Percentiles rank a stretch among this genome's conserved stretches.
Conservation (phyloP, 2,113 vertebrate genomes). For the Leptocoma aspasia region DNA sequence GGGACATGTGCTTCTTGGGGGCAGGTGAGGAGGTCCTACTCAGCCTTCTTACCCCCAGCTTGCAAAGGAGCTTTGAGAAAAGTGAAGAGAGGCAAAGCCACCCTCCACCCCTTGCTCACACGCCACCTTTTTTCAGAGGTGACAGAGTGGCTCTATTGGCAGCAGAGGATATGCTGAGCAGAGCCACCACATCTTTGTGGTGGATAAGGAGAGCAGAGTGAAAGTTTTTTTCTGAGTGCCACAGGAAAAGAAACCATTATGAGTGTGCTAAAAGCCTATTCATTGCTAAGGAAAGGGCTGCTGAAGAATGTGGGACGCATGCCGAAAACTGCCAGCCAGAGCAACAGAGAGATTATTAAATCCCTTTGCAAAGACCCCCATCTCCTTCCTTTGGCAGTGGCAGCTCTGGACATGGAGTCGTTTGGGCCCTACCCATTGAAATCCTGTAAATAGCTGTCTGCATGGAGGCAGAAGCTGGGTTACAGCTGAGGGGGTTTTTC, state of each 20-base stretch:
- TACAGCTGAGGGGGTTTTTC: background rate
- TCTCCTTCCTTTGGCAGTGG: slow-evolving; percentile 39
- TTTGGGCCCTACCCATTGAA: background rate
- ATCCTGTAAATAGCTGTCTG: slow-evolving; percentile 17
- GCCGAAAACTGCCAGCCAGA: slow-evolving; percentile 16
- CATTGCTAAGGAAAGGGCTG: slow-evolving; percentile 58
- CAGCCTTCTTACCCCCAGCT: background rate
- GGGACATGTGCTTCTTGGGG: background rate
- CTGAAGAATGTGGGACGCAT: slow-evolving; percentile 42
- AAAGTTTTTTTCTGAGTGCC: slow-evolving; percentile 25
- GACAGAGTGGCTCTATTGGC: background rate
- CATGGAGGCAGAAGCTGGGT: background rate
- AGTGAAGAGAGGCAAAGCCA: background rate
- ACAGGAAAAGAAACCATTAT: slow-evolving; percentile 45
- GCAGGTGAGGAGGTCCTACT: background rate
- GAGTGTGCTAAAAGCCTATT: slow-evolving; percentile 49
- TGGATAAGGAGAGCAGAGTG: background rate
- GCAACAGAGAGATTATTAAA: slow-evolving; percentile 23
- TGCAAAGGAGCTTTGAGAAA: background rate
- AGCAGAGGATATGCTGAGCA: background rate
- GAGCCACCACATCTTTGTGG: background rate
- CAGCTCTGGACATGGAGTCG: background rate
- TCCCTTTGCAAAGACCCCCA: background rate
- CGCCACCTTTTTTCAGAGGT: background rate
- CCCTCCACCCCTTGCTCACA: background rate